A percentile compares a stretch with the other conserved stretches of the same genome.
phyloP scores from a whole-genome alignment of 2,797 vertebrate species.

The Esox lucius region DNA sequence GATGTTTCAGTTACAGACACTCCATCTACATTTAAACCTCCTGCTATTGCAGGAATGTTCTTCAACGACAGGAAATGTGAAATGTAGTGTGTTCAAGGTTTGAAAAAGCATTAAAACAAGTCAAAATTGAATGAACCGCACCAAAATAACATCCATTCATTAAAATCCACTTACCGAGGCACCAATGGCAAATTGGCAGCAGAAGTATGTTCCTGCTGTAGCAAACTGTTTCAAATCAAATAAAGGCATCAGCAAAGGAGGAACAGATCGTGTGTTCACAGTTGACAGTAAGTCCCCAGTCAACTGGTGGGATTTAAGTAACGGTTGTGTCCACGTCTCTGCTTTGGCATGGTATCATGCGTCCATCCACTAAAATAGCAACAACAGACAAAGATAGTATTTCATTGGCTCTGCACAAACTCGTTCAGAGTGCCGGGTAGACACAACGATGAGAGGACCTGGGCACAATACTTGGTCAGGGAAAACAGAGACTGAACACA shows the following conservation, averaged over 20 bases:
- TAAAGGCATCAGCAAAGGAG: not conserved
- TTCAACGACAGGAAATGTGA: too few relatives aligned
- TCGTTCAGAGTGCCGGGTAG: constrained; percentile 40
- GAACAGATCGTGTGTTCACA: not conserved
- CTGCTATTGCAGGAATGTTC: too few relatives aligned
- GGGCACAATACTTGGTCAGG: constrained; percentile 52
- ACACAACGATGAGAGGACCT: constrained; percentile 52
- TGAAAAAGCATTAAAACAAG: too few relatives aligned
- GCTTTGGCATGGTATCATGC: constrained; percentile 21
- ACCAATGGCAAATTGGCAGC: too few relatives aligned
- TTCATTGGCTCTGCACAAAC: constrained; percentile 34
- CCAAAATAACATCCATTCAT: too few relatives aligned
- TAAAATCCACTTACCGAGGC: too few relatives aligned
- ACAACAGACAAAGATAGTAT: constrained; percentile 51
- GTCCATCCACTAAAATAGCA: constrained; percentile 43
- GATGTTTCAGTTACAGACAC: not conserved
- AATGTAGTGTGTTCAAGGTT: too few relatives aligned
- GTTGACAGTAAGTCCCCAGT: not conserved
- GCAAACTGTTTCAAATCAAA: too few relatives aligned
- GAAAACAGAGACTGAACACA: constrained; percentile 51
- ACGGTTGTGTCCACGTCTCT: not conserved
- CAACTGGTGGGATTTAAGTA: not conserved
- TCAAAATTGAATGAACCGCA: too few relatives aligned
- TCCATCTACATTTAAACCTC: too few relatives aligned
- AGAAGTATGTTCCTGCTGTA: too few relatives aligned